phyloP scores from a whole-genome alignment of 2,888 invertebrate genomes.

The Trilocha varians region DNA sequence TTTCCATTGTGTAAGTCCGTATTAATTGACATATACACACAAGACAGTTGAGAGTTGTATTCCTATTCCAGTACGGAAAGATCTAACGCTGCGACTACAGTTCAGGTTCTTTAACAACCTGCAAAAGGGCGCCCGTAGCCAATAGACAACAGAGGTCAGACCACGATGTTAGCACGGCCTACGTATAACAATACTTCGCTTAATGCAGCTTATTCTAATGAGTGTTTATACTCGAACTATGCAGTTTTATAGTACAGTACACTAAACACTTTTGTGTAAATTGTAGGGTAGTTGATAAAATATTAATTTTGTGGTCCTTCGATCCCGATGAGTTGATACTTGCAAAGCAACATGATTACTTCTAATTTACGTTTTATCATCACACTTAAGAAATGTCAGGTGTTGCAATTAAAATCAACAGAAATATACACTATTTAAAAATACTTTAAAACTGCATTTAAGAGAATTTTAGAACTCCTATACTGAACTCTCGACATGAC shows the following conservation, averaged over 20 bases:
- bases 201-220: conserved; percentile 53
- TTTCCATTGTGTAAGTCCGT: too few species aligned
- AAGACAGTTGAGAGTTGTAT: conserved; percentile 28
- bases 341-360: too few species aligned
- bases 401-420: too few species aligned
- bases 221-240: conserved; percentile 49
- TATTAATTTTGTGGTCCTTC: too few species aligned
- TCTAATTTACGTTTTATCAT: too few species aligned
- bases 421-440: too few species aligned
- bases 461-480: neutral
- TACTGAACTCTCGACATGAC: neutral
- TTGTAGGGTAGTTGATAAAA: too few species aligned
- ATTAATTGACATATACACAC: too few species aligned
- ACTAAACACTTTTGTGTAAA: too few species aligned
- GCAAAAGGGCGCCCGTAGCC: conserved; percentile 90
- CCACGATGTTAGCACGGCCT: conserved; percentile 55
- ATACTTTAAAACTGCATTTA: neutral
- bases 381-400: too few species aligned
- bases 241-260: conserved; percentile 48
- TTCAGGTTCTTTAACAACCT: conserved; percentile 96
- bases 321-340: too few species aligned
- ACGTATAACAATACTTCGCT: conserved; percentile 61
- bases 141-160: conserved; percentile 74
- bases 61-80: conserved; percentile 92
- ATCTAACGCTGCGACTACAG: conserved; percentile 94